Conservation (phyloP, 2,797 vertebrate species). For the Selene dorsalis region DNA sequence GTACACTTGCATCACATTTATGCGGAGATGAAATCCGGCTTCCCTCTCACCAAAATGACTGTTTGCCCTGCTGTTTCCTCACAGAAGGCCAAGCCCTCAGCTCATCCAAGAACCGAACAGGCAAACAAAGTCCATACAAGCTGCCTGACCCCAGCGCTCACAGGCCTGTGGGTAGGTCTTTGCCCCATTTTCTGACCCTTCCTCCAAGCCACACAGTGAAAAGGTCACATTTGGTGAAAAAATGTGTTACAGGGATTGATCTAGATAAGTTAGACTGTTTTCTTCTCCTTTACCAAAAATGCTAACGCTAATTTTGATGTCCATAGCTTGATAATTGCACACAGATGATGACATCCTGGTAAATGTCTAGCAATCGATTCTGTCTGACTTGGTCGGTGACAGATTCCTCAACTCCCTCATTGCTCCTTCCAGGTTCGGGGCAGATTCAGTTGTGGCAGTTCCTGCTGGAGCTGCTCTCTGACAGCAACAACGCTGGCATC, state of each 20-base stretch:
- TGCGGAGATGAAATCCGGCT: slow-evolving; percentile 63
- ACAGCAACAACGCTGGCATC: slow-evolving; percentile 84
- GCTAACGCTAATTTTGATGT: background rate
- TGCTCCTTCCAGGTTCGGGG: slow-evolving; percentile 82
- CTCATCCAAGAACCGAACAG: slow-evolving; percentile 83
- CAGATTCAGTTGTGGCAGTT: slow-evolving; percentile 93
- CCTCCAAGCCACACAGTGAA: slow-evolving; percentile 79
- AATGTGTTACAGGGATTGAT: background rate
- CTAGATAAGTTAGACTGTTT: background rate
- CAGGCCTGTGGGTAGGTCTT: slow-evolving; percentile 86
- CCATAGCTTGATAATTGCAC: background rate
- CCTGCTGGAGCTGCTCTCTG: slow-evolving; percentile 88
- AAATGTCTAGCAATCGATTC: background rate
- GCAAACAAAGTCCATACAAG: slow-evolving; percentile 84
- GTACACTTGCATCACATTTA: slow-evolving; percentile 55
- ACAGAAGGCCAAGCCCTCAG: slow-evolving; percentile 83
- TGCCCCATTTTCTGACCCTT: slow-evolving; percentile 65
- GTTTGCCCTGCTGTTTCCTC: slow-evolving; percentile 85
- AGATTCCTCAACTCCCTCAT: background rate
- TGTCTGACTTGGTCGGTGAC: background rate
- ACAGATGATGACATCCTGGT: background rate
- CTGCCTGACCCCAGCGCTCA: slow-evolving; percentile 85
- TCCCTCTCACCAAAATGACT: slow-evolving; percentile 76
- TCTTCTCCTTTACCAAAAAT: background rate
- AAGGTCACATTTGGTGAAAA: slow-evolving; percentile 81